Conservation (phyloP, 2,113 vertebrate species). For the Onychorhynchus coronatus region DNA sequence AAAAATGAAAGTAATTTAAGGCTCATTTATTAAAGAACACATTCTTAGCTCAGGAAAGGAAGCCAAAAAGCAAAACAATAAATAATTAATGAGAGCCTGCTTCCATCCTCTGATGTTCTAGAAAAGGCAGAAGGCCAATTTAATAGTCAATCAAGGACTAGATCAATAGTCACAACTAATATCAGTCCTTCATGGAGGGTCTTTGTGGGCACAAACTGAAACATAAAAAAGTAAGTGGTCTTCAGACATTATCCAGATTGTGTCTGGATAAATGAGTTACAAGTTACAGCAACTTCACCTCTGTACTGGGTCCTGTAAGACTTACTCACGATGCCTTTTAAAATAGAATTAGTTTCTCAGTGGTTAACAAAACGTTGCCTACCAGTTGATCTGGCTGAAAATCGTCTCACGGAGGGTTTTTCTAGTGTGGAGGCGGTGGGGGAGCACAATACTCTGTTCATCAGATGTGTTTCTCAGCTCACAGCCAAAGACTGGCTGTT, state of each 20-base stretch:
- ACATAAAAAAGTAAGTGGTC: background rate
- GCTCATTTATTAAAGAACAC: background rate
- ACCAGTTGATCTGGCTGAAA: background rate
- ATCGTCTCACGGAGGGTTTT: background rate
- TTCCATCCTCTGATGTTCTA: background rate
- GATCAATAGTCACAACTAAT: background rate
- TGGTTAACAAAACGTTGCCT: background rate
- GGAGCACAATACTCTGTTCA: background rate
- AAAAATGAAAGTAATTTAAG: background rate
- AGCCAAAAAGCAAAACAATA: background rate
- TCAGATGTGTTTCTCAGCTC: background rate
- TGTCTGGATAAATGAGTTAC: background rate
- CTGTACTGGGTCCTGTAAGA: background rate
- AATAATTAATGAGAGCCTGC: background rate
- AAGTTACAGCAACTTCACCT: background rate
- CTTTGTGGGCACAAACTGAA: background rate
- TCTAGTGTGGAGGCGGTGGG: background rate
- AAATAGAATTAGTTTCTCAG: background rate
- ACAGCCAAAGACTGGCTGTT: background rate
- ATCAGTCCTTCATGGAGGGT: background rate
- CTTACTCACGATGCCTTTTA: background rate
- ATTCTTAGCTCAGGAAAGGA: background rate
- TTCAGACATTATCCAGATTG: background rate
- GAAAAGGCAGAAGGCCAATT: background rate
- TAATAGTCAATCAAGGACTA: background rate